Percentiles rank a stretch among this genome's conserved stretches.
Evolutionary conservation across 2,797 vertebrate species (phyloP).

Genomic region (Mus spretus): DNA sequence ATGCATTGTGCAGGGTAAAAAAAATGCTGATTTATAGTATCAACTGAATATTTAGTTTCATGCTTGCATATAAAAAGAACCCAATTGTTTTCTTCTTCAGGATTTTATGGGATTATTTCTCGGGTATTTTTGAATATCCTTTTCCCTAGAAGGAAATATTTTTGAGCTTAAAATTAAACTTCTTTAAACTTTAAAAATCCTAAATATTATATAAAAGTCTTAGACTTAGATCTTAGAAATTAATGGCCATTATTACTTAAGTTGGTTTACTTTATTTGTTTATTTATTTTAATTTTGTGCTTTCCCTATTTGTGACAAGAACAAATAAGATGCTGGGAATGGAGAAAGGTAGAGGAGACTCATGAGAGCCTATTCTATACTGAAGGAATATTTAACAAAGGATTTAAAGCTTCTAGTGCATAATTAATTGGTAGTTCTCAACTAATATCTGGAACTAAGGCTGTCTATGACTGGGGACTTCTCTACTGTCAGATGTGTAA

Average conservation of each 20-base stretch:
- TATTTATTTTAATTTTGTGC: slow-evolving; percentile 11
- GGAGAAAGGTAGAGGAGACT: neutral
- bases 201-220: slow-evolving; percentile 65
- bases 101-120: slow-evolving; percentile 45
- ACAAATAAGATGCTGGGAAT: neutral
- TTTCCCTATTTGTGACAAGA: slow-evolving; percentile 42
- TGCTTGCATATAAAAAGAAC: neutral
- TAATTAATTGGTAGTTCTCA: neutral
- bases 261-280: neutral
- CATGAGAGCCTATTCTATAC: neutral
- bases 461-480: neutral
- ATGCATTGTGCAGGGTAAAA: neutral
- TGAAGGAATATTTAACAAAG: slow-evolving; percentile 20
- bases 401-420: neutral
- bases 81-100: neutral
- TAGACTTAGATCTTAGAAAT: slow-evolving; percentile 29
- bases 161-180: slow-evolving; percentile 64
- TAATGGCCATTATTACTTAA: slow-evolving; percentile 45
- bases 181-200: slow-evolving; percentile 37
- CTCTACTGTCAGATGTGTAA: neutral
- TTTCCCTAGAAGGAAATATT: neutral
- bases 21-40: slow-evolving; percentile 47
- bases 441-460: neutral
- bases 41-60: neutral
- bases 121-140: slow-evolving; percentile 71